Percentiles rank a stretch among this genome's conserved stretches.
These are phyloP conservation scores for Crocuta crocuta DNA, from an alignment of 2,113 vertebrate genomes.

Conservation along the genomic window DNA sequence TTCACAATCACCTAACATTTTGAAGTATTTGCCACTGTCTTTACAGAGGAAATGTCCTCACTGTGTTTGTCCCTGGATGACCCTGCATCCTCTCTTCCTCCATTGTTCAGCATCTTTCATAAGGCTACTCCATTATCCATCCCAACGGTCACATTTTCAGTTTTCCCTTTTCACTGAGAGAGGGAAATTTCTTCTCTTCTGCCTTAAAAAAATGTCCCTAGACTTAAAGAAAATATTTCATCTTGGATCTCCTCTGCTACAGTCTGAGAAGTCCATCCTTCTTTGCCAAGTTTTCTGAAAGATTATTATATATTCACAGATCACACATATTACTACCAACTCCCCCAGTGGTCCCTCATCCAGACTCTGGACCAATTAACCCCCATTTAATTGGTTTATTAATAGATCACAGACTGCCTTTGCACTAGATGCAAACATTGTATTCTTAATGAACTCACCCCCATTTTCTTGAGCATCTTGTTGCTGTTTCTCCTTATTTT, in stretches of 20 bases:
- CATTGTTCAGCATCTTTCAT: background rate
- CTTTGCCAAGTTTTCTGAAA: background rate
- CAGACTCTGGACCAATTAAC: background rate
- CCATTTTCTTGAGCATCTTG: background rate
- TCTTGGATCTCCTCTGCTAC: background rate
- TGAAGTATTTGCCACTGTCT: background rate
- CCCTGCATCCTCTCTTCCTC: background rate
- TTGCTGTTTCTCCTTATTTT: background rate
- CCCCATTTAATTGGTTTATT: background rate
- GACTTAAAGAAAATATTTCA: background rate
- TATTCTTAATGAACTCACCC: background rate
- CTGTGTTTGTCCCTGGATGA: background rate
- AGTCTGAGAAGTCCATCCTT: background rate
- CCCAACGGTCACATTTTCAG: rapidly evolving
- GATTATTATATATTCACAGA: background rate
- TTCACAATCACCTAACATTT: background rate
- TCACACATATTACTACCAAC: background rate
- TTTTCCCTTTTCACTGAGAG: background rate
- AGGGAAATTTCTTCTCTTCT: background rate
- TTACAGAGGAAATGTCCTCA: background rate
- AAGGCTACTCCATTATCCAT: background rate
- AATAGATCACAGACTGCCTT: background rate
- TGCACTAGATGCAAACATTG: background rate
- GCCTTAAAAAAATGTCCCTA: background rate
- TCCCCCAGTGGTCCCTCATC: background rate